These are phyloP conservation scores for Limnodromus scolopaceus DNA, from an alignment of 2,797 vertebrate genomes.

Conservation along the genomic window DNA sequence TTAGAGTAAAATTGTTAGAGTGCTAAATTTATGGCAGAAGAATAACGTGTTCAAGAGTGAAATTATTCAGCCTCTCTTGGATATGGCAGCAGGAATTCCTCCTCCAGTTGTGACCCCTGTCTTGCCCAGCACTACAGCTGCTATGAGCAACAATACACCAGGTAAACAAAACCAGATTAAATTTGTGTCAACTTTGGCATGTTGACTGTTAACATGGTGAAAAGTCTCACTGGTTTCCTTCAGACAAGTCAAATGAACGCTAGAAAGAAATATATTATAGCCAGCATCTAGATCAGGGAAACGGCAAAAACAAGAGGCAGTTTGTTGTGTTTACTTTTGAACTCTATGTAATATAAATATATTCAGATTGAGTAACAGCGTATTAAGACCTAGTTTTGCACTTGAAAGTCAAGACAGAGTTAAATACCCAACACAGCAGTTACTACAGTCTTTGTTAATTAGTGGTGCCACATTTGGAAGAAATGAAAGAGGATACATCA, in stretches of 20 bases:
- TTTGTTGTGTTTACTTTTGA: background rate
- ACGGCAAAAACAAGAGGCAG: background rate
- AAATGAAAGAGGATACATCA: background rate
- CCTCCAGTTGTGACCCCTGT: constrained; percentile 93
- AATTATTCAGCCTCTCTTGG: constrained; percentile 97
- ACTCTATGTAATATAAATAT: background rate
- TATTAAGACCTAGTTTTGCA: background rate
- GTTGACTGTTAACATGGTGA: background rate
- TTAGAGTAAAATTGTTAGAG: constrained; percentile 98
- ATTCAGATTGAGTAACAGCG: background rate
- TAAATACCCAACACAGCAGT: background rate
- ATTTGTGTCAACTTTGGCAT: background rate
- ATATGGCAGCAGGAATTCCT: constrained; percentile 96
- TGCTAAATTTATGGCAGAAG: constrained; percentile 99
- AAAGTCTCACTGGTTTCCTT: background rate
- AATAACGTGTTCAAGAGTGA: constrained; percentile 99
- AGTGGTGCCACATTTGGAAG: background rate
- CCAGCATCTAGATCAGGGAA: background rate
- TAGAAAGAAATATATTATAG: background rate
- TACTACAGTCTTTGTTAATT: background rate
- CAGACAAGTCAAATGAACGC: background rate
- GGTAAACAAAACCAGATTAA: constrained; percentile 78
- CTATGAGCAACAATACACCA: constrained; percentile 94
- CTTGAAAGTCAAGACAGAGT: background rate
- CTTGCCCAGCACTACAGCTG: constrained; percentile 86